Evolutionary conservation across 2,888 invertebrate genomes (phyloP), one percentile per base, ranked within the genome.

Genomic region (Apoda limacodes): DNA sequence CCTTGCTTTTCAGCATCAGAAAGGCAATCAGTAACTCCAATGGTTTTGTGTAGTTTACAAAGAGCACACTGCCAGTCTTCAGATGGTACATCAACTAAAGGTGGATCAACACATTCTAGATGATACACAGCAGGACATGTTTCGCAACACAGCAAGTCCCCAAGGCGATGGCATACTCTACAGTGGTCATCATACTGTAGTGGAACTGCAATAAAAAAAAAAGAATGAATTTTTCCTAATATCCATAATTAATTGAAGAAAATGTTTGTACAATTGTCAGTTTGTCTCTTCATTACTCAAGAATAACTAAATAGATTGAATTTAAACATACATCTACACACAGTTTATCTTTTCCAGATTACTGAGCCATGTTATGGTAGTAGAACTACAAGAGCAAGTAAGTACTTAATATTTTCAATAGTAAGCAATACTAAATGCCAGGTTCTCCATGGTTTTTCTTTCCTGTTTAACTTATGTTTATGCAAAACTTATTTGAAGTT

Each of bases 51-150:
- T 28, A 90, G 89, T 59, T 91, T 89, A 67, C 99, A 99, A 30
- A 97, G 86, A 43, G 88, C 89, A 78, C 99, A 99, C 52, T 95
- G 92, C 98, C 98, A 98, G 57, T 97, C 97, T 74, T 97, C 97
- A 34, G 94, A 92, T 30, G 98, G 98, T 25, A 98, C 95, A 71
- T 96, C 91, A 28, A 90, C 87, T 58, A 98, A 78, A 7, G 96
- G 95, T 29, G 98, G 98, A 60, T 96, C 95, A 29, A 97, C 92
- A 80, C 99, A 99, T 55, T 93, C 93, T 58, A 98, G 82, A 69
- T 99, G 99, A 69, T 95, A 99, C 12, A 98, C 97, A 14, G 98
- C 98, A 11, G 98, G 95, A 59, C 99, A 99, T 3, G 95, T 95
- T 75, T 98, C 98, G 72, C 99, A 99, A 62, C 98, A 98, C 7